Percentiles rank a stretch among this genome's conserved stretches.
phyloP scores from a whole-genome alignment of 2,888 invertebrate genomes.

The Plemyria rubiginata region DNA sequence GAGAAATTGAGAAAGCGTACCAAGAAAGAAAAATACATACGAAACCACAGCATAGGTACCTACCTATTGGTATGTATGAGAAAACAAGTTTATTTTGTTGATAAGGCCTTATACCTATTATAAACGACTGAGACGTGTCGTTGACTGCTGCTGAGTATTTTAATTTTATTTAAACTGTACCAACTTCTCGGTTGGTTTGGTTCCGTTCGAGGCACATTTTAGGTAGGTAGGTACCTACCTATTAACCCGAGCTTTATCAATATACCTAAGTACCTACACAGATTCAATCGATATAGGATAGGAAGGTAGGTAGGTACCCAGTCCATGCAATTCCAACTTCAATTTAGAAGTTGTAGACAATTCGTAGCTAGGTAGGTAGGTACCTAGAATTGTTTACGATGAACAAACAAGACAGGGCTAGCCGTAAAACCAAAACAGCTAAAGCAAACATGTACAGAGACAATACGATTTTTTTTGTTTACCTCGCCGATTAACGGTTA shows the following conservation, averaged over 20 bases:
- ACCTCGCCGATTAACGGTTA: slow-evolving; percentile 32
- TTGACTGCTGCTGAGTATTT: slow-evolving; percentile 57
- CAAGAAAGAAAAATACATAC: slow-evolving; percentile 69
- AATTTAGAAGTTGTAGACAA: not conserved
- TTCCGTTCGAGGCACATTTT: slow-evolving; percentile 13
- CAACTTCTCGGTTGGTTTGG: slow-evolving; percentile 14
- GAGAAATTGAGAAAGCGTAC: slow-evolving; percentile 66
- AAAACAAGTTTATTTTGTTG: slow-evolving; percentile 78
- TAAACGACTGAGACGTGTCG: slow-evolving; percentile 63
- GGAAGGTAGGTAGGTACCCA: too few species aligned
- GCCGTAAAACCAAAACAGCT: slow-evolving; percentile 4
- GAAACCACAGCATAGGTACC: slow-evolving; percentile 55
- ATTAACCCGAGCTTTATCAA: slow-evolving; percentile 14
- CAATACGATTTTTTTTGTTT: slow-evolving; percentile 28
- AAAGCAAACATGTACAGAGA: slow-evolving; percentile 12
- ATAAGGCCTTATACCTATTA: slow-evolving; percentile 72
- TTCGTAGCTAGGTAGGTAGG: too few species aligned
- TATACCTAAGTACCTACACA: slow-evolving; percentile 12
- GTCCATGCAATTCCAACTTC: slow-evolving; percentile 1
- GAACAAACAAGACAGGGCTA: slow-evolving; percentile 3
- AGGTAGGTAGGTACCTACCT: too few species aligned
- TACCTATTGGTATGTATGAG: slow-evolving; percentile 64
- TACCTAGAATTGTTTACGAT: slow-evolving; percentile 16
- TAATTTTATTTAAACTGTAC: slow-evolving; percentile 45
- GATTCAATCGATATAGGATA: slow-evolving; percentile 13